phyloP scores from a whole-genome alignment of 2,797 vertebrate species.

The Poeciliopsis turneri region DNA sequence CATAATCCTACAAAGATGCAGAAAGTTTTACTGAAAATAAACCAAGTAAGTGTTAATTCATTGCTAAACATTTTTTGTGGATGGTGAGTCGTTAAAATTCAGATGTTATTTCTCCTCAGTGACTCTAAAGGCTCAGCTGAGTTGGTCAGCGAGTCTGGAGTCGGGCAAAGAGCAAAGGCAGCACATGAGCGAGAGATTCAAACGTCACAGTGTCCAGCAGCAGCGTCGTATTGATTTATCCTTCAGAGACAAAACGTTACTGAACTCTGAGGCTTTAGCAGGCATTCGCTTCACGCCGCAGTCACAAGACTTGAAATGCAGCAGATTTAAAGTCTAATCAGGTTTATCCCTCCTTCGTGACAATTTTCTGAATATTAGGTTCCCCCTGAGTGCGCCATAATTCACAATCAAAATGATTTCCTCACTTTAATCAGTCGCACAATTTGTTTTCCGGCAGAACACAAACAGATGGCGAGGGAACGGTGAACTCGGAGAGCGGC shows the following conservation, averaged over 20 bases:
- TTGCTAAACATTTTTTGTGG: not conserved
- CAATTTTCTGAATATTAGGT: constrained; percentile 53
- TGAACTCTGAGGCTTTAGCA: constrained; percentile 49
- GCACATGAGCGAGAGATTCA: constrained; percentile 16
- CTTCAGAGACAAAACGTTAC: constrained; percentile 53
- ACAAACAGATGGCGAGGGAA: constrained; percentile 91
- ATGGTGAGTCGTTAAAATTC: not conserved
- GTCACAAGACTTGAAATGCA: constrained; percentile 68
- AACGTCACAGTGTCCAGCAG: constrained; percentile 32
- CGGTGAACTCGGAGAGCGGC: constrained; percentile 79
- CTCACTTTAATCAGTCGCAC: constrained; percentile 29
- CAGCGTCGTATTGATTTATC: constrained; percentile 55
- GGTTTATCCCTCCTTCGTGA: constrained; percentile 62
- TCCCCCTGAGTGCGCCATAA: constrained; percentile 48
- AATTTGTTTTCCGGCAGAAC: constrained; percentile 80
- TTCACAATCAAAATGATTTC: constrained; percentile 45
- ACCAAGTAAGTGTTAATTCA: not conserved
- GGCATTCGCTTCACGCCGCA: constrained; percentile 32
- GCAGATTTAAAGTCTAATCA: constrained; percentile 64
- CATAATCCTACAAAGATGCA: constrained; percentile 20
- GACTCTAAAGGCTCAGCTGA: constrained; percentile 17
- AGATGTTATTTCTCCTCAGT: not conserved
- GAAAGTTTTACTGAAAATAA: constrained; percentile 1
- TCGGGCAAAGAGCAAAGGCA: constrained; percentile 45
- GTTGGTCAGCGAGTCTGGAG: constrained; percentile 49